These are phyloP conservation scores for Macropus fuliginosus DNA, from an alignment of 2,797 vertebrate species.

Conservation along the genomic window DNA sequence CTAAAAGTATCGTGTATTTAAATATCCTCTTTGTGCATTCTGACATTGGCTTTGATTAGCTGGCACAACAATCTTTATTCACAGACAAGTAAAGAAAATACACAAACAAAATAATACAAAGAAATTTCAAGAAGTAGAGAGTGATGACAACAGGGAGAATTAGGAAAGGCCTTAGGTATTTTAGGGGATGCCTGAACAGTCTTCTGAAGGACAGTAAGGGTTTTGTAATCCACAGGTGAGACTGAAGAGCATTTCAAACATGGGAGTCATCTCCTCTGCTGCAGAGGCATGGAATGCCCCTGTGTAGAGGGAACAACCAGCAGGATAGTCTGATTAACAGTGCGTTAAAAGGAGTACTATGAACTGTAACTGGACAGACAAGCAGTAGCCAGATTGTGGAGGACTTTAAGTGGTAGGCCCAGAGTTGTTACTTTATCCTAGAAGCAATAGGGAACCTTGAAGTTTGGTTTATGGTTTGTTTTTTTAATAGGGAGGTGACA, in stretches of 20 bases:
- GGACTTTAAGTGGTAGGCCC: neutral
- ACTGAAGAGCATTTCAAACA: neutral
- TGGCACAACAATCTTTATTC: neutral
- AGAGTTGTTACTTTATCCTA: neutral
- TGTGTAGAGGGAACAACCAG: neutral
- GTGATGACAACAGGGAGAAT: neutral
- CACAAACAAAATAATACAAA: neutral
- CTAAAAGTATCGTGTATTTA: conserved; percentile 54
- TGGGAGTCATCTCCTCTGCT: neutral
- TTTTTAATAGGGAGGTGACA: neutral
- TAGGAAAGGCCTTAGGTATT: neutral
- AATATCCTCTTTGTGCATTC: conserved; percentile 37
- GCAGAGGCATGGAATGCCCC: neutral
- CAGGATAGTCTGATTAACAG: neutral
- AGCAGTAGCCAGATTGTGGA: neutral
- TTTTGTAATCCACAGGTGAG: neutral
- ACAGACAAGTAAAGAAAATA: neutral
- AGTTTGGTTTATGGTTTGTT: neutral
- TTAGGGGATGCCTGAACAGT: neutral
- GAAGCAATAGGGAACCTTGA: neutral
- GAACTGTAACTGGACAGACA: neutral
- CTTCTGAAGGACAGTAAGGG: neutral
- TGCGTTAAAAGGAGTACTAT: neutral
- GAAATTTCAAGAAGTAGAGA: neutral
- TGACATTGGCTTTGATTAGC: neutral